Conservation (phyloP, 2,113 vertebrate species). For the Astatoreochromis straeleni region DNA sequence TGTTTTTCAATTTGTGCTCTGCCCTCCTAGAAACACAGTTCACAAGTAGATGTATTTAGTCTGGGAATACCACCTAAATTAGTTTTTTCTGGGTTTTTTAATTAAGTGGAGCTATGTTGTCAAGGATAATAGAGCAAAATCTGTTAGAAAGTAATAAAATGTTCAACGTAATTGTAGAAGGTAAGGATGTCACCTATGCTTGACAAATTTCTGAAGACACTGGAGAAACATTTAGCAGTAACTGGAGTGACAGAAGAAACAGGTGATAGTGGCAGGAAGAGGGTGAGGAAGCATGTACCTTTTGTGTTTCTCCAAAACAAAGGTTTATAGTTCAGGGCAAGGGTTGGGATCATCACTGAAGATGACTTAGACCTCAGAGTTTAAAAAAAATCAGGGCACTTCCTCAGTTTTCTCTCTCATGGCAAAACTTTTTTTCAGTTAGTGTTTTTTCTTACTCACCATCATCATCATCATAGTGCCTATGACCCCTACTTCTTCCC, state of each 20-base stretch:
- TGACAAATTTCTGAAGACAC: neutral
- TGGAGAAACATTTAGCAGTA: neutral
- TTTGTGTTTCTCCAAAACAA: neutral
- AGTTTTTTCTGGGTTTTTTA: neutral
- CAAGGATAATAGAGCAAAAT: neutral
- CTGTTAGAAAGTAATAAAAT: neutral
- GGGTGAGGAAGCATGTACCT: neutral
- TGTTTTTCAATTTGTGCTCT: neutral
- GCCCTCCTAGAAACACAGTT: neutral
- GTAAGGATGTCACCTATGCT: neutral
- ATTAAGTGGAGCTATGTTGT: neutral
- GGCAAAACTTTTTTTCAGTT: neutral
- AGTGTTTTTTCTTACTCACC: slow-evolving; percentile 27
- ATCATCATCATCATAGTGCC: slow-evolving; percentile 48
- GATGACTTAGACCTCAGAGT: neutral
- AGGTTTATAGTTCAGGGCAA: neutral
- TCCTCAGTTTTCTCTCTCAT: neutral
- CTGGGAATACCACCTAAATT: neutral
- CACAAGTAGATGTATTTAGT: neutral
- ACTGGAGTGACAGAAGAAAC: neutral
- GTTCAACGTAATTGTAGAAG: neutral
- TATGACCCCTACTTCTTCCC: slow-evolving; percentile 47
- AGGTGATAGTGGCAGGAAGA: neutral
- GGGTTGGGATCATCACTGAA: neutral
- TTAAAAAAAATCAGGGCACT: neutral